phyloP scores from a whole-genome alignment of 2,113 vertebrate species.

The Erythrocercus mccallii region DNA sequence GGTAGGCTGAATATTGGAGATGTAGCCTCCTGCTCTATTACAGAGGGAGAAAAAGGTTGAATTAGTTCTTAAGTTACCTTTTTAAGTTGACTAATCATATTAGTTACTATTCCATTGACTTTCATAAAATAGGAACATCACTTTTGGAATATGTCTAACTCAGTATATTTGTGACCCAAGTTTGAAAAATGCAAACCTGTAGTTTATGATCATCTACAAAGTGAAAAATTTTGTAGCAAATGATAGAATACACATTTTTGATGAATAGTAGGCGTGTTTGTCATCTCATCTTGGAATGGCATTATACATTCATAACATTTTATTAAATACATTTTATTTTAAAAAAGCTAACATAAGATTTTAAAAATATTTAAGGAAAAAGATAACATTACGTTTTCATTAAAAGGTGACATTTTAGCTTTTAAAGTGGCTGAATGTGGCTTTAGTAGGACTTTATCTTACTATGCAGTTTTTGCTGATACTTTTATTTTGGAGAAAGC shows the following conservation, averaged over 20 bases:
- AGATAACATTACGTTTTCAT: not conserved
- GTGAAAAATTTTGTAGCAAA: not conserved
- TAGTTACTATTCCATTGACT: not conserved
- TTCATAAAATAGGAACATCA: not conserved
- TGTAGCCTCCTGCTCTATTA: not conserved
- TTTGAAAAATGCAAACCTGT: not conserved
- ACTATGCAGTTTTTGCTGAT: not conserved
- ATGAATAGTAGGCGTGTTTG: not conserved
- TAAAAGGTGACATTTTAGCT: not conserved
- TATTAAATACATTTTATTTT: not conserved
- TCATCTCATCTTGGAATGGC: not conserved
- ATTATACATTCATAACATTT: not conserved
- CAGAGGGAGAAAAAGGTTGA: not conserved
- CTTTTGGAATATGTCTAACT: not conserved
- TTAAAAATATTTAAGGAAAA: not conserved
- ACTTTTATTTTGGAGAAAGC: not conserved
- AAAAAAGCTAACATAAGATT: not conserved
- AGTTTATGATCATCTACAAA: not conserved
- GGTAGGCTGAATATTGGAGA: not conserved
- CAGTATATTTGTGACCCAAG: not conserved
- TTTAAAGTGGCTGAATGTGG: not conserved
- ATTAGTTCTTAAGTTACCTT: not conserved
- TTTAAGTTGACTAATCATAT: not conserved
- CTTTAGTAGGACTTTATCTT: not conserved
- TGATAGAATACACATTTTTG: not conserved